A percentile compares a stretch with the other conserved stretches of the same genome.
Evolutionary conservation across 2,888 invertebrate species (phyloP).

Genomic region (Keiferia lycopersicella): DNA sequence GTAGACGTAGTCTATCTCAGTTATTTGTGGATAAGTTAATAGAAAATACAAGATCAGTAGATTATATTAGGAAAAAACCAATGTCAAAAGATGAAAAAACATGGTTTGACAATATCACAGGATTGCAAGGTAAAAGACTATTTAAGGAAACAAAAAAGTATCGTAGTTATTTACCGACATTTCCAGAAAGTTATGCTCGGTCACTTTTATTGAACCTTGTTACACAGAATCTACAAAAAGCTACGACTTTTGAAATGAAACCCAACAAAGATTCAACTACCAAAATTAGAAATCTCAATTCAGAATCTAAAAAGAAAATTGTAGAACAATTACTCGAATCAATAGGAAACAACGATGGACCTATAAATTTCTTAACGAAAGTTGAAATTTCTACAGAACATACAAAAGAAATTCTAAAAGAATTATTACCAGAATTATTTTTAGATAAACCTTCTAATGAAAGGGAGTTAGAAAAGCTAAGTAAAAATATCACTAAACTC

Average conservation of each 20-base stretch:
- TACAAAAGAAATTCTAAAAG: background rate
- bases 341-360: background rate
- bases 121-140: background rate
- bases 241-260: background rate
- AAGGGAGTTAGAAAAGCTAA: slow-evolving; percentile 16
- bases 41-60: background rate
- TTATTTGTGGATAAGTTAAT: background rate
- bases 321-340: slow-evolving; percentile 1
- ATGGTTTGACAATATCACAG: background rate
- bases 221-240: background rate
- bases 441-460: slow-evolving; percentile 3
- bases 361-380: background rate
- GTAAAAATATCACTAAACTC: slow-evolving; percentile 23
- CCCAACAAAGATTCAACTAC: background rate
- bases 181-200: background rate
- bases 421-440: slow-evolving; percentile 8
- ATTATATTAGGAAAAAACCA: background rate
- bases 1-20: background rate
- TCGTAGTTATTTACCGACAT: background rate
- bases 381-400: background rate
- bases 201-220: background rate
- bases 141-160: background rate
- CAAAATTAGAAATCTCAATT: background rate
- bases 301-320: slow-evolving; percentile 27
- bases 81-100: background rate